Base-by-base conservation (phyloP, 1,140 invertebrate species). In the Aporrectodea caliginosa region DNA sequence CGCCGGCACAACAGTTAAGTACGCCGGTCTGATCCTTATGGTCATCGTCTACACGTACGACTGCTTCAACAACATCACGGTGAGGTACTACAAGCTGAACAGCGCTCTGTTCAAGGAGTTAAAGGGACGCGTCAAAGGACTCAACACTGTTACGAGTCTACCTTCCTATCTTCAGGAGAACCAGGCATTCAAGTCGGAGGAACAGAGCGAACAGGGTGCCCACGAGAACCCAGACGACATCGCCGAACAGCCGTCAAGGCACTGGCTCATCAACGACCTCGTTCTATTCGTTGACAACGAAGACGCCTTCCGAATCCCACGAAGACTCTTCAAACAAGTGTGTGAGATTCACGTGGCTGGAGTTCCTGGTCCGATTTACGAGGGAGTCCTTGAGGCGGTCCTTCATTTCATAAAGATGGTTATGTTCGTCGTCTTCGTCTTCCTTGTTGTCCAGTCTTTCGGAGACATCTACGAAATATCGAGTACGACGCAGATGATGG, bases 371-470 rank as follows among this genome's bases (percentile, higher is more conserved):
- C 86, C 86, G 0, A 85, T 88, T 1, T 87, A 86, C 78, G 79
- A 84, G 6, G 86, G 86, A 75, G 82, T 87, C 14, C 81, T 88
- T 12, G 78, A 83, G 33, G 86, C 87, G 32, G 85, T 85, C 6
- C 84, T 85, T 22, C 85, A 87, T 75, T 88, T 88, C 79, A 81
- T 86, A 32, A 85, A 85, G 22, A 87, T 87, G 74, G 84, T 87
- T 2, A 80, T 85, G 2, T 88, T 88, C 79, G 77, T 88, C 0
- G 83, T 86, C 76, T 87, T 88, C 81, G 87, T 88, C 12, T 86
- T 87, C 84, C 84, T 88, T 33, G 86, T 88, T 33, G 86, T 88
- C 14, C 84, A 87, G 84, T 85, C 86, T 0, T 88, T 88, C 81
- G 87, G 87, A 68, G 85, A 84, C 74, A 83, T 86, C 0, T 83